These are phyloP conservation scores for Gymnocypris eckloni DNA, from an alignment of 2,797 vertebrate genomes.

Conservation along the genomic window DNA sequence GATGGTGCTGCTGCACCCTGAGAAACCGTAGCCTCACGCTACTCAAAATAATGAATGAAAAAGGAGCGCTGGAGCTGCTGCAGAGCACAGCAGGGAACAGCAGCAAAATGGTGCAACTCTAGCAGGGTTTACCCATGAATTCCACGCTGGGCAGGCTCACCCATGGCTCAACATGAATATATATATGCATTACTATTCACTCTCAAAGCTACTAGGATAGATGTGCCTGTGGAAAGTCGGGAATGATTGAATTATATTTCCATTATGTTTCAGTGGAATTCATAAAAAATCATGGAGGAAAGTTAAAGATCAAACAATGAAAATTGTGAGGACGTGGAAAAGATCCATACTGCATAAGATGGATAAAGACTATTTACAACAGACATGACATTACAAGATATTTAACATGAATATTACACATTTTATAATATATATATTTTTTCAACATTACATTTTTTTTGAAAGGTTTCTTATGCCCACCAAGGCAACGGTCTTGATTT, in stretches of 20 bases:
- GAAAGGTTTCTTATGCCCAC: neutral
- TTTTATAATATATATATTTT: neutral
- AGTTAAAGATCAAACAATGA: slow-evolving; percentile 13
- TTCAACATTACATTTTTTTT: neutral
- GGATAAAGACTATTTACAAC: neutral
- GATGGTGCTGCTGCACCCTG: slow-evolving; percentile 18
- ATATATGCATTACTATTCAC: slow-evolving; percentile 46
- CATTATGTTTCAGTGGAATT: neutral
- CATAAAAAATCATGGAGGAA: neutral
- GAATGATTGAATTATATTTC: slow-evolving; percentile 20
- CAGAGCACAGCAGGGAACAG: slow-evolving; percentile 47
- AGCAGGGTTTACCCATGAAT: slow-evolving; percentile 42
- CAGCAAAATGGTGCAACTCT: slow-evolving; percentile 30
- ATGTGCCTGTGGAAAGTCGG: neutral
- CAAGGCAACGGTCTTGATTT: no score
- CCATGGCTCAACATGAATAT: slow-evolving; percentile 43
- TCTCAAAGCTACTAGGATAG: slow-evolving; percentile 15
- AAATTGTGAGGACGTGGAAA: neutral
- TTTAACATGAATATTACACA: neutral
- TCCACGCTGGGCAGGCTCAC: slow-evolving; percentile 29
- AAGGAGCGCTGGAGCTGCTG: slow-evolving; percentile 34
- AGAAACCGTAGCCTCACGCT: slow-evolving; percentile 27
- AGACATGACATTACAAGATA: neutral
- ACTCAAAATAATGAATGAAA: slow-evolving; percentile 54
- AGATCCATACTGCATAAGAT: slow-evolving; percentile 12